These are phyloP conservation scores for Procambarus clarkii DNA, from an alignment of 1,140 invertebrate species.

Conservation along the genomic window DNA sequence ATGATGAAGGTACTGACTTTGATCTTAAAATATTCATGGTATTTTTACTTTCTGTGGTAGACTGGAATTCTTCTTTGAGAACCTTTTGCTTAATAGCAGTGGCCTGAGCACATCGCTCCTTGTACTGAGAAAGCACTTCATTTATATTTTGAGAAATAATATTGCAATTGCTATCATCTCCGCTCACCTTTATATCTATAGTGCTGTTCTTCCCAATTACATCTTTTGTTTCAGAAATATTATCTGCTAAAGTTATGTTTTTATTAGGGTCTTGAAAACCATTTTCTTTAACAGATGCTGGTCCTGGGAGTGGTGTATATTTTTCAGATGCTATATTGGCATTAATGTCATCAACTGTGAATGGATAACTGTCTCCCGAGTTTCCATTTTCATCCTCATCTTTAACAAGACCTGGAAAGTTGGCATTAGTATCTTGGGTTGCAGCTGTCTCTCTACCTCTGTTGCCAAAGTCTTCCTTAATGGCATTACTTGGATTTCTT, in stretches of 20 bases:
- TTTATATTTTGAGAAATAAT: background rate
- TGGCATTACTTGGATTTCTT: conserved; percentile 13
- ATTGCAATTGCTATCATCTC: conserved; percentile 20
- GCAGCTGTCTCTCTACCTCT: background rate
- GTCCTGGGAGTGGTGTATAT: background rate
- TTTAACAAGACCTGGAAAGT: background rate
- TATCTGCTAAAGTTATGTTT: background rate
- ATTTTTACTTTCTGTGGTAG: conserved; percentile 24
- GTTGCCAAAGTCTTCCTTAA: conserved; percentile 25
- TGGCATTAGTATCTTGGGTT: conserved; percentile 43
- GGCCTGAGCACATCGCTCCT: conserved; percentile 45
- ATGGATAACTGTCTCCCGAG: background rate
- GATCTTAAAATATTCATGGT: conserved; percentile 38
- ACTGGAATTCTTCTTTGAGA: conserved; percentile 41
- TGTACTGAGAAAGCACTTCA: conserved; percentile 24
- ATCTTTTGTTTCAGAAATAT: background rate
- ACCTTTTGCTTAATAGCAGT: conserved; percentile 50
- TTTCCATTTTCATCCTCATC: conserved; percentile 27
- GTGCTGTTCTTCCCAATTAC: background rate
- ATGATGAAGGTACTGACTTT: background rate
- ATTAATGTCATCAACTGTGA: conserved; percentile 1
- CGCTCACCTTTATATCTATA: background rate
- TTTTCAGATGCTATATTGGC: conserved; percentile 23
- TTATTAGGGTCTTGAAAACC: conserved; percentile 19
- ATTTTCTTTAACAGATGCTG: background rate